Base-by-base conservation (phyloP, 2,113 vertebrate genomes). In the Xyliphius kryptos region DNA sequence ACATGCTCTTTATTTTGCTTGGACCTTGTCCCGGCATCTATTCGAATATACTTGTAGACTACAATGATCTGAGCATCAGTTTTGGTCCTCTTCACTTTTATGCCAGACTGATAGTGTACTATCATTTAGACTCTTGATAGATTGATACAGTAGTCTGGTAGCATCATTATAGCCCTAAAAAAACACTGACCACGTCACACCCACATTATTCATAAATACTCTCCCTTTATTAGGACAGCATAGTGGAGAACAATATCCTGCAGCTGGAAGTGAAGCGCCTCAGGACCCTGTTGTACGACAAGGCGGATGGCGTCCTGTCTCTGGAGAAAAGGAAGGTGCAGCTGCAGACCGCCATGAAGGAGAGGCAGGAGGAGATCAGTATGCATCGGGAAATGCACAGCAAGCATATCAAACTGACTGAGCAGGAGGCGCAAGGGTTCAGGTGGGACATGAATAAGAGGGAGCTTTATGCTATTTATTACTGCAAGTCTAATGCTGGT, bases 231-330 rank as follows among this genome's bases (percentile, higher is more conserved):
- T 79, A 98, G 96, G 92, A 97, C 48, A 78, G 81, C 68, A 86
- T 92, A 84, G 89, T 98, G 13, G 90, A 95, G 67, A 80, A 90
- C 40, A 95, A 89, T 73, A 84, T 97, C 63, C 54, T 92, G 70
- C 94, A 93, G 80, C 73, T 92, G 22, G 85, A 93, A 71, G 59
- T 92, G 54, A 91, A 89, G 59, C 91, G 84, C 9, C 71, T 87
- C 73, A 77, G 75, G 71, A 88, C 89, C 67, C 78, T 82, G 56
- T 80, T 97, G 57, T 87, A 87, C 68, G 83, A 70, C 67, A 91
- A 89, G 68, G 79, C 88, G 20, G 90, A 92, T 72, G 81, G 85
- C 64, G 83, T 94, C 60, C 77, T 93, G 55, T 90, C 91, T 1
- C 69, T 91, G 69, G 95, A 96, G 79, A 94, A 88, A 77, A 85